Evolutionary conservation across 2,113 vertebrate genomes (phyloP).

Genomic region (Zingel zingel): DNA sequence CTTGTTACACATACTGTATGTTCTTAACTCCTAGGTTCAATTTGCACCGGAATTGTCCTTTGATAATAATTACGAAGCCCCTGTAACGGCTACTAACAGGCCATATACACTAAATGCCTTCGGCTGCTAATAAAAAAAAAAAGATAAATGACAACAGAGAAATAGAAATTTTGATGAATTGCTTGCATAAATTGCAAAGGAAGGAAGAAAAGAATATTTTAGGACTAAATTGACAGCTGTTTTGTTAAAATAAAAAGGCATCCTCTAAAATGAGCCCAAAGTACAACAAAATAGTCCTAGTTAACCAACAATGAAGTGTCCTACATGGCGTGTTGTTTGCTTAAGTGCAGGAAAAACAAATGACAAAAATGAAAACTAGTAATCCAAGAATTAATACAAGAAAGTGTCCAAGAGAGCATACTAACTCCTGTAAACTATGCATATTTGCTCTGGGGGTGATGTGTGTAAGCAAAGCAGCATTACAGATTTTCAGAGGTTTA

Average conservation of each 20-base stretch:
- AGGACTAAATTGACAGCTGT: background rate
- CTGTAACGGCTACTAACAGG: background rate
- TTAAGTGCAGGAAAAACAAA: conserved; percentile 33
- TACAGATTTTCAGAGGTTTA: background rate
- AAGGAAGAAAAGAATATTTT: background rate
- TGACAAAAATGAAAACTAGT: background rate
- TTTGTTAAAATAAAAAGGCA: background rate
- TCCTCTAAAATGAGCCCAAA: background rate
- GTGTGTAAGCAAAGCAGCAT: background rate
- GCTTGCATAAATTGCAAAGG: background rate
- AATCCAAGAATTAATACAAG: background rate
- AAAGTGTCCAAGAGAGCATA: conserved; percentile 14
- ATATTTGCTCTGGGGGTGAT: background rate
- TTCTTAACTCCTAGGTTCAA: too few relatives aligned
- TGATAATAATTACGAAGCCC: background rate
- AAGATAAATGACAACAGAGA: background rate
- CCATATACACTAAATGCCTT: background rate
- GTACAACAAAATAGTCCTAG: background rate
- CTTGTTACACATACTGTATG: too few relatives aligned
- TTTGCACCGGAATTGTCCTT: too few relatives aligned
- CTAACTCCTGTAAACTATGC: conserved; percentile 4
- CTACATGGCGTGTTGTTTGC: conserved; percentile 3
- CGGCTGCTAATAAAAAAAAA: background rate
- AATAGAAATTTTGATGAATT: background rate
- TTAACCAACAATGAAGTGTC: conserved; percentile 28